phyloP scores from a whole-genome alignment of 2,888 invertebrate genomes.

The Cactoblastis cactorum region DNA sequence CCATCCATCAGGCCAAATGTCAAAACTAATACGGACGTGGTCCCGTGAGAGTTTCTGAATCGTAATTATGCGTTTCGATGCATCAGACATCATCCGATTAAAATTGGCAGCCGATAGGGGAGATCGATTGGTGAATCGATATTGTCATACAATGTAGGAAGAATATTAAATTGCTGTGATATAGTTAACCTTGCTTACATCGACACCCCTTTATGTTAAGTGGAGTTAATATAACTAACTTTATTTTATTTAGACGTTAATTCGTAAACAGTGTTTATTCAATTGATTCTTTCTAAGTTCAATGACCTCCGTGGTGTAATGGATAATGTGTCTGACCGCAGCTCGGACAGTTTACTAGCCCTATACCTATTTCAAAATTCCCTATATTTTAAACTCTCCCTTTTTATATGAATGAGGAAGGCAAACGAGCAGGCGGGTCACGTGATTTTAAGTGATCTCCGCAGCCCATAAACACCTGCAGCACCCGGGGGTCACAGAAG shows the following conservation, averaged over 20 bases:
- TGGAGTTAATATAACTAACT: neutral
- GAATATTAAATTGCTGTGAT: slow-evolving; percentile 13
- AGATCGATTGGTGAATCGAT: slow-evolving; percentile 37
- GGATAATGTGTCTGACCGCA: too few relatives aligned
- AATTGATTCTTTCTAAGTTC: too few relatives aligned
- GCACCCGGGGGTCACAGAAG: too few relatives aligned
- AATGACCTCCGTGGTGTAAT: too few relatives aligned
- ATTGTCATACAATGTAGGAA: slow-evolving; percentile 4
- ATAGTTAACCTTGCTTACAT: slow-evolving; percentile 4
- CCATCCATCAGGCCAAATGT: slow-evolving; percentile 77
- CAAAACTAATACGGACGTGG: slow-evolving; percentile 75
- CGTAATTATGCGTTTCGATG: slow-evolving; percentile 74
- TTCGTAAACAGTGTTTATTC: neutral
- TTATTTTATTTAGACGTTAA: neutral
- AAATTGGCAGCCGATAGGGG: slow-evolving; percentile 75
- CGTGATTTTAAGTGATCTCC: too few relatives aligned
- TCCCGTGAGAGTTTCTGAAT: slow-evolving; percentile 72
- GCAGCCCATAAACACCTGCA: too few relatives aligned
- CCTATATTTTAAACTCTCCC: too few relatives aligned
- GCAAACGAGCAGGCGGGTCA: too few relatives aligned
- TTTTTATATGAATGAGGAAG: too few relatives aligned
- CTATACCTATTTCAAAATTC: too few relatives aligned
- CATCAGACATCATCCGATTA: slow-evolving; percentile 71
- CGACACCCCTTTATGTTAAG: slow-evolving; percentile 8
- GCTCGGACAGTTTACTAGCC: too few relatives aligned